Conservation (phyloP, 2,113 vertebrate genomes). For the Neotoma lepida region DNA sequence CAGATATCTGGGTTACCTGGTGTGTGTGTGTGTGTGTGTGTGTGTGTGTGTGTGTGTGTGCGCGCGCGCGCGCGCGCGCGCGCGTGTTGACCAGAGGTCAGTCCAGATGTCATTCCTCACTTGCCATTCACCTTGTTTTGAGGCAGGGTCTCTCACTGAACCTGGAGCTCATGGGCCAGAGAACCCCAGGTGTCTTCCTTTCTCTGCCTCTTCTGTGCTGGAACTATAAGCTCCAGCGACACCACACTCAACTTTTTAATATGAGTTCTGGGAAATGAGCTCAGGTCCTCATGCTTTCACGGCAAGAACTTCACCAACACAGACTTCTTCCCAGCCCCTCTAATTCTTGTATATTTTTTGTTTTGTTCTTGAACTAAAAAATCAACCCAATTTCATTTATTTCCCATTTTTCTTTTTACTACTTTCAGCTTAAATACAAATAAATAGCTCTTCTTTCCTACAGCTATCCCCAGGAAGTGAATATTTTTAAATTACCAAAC, state of each 20-base stretch:
- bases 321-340: neutral
- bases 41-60: neutral
- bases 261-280: neutral
- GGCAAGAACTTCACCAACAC: too few species aligned
- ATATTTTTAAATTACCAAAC: slow-evolving; percentile 41
- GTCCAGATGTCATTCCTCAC: neutral
- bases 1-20: neutral
- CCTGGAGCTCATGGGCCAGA: neutral
- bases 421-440: slow-evolving; percentile 47
- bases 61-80: too few species aligned
- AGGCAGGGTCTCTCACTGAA: neutral
- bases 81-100: neutral
- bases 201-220: neutral
- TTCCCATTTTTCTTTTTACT: slow-evolving; percentile 53
- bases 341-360: neutral
- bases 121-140: neutral
- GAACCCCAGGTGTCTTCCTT: neutral
- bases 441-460: slow-evolving; percentile 59
- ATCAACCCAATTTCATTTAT: slow-evolving; percentile 44
- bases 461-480: slow-evolving; percentile 26
- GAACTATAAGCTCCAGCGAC: neutral
- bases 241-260: neutral
- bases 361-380: neutral
- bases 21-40: neutral
- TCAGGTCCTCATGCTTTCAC: neutral